Conservation (phyloP, 2,888 invertebrate species). For the Geophilus truncorum region DNA sequence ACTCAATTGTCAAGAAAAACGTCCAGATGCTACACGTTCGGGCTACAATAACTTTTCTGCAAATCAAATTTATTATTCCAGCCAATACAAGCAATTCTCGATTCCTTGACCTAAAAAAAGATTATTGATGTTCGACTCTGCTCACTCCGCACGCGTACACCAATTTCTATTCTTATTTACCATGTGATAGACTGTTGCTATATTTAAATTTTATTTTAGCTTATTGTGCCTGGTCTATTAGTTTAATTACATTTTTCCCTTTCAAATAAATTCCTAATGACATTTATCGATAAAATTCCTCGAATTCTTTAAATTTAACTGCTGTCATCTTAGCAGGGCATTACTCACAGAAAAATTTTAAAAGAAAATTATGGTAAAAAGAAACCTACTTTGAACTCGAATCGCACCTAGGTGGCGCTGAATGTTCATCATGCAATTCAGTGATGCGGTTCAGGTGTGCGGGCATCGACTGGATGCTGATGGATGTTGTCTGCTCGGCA, state of each 20-base stretch:
- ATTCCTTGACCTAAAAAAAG: background rate
- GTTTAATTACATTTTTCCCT: background rate
- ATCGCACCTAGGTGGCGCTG: background rate
- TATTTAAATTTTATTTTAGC: too few species aligned
- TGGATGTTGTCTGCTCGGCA: slow-evolving; percentile 18
- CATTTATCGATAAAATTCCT: too few species aligned
- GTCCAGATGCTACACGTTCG: too few species aligned
- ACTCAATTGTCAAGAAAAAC: too few species aligned
- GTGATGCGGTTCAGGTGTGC: slow-evolving; percentile 18
- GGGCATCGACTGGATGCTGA: slow-evolving; percentile 27
- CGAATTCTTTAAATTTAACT: too few species aligned
- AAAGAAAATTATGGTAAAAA: background rate
- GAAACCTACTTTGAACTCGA: background rate
- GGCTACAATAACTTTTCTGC: too few species aligned
- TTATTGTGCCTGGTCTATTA: background rate
- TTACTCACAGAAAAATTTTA: background rate
- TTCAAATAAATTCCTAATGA: background rate
- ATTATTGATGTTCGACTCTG: background rate
- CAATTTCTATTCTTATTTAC: background rate
- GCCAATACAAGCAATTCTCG: background rate
- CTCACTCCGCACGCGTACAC: background rate
- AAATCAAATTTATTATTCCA: too few species aligned
- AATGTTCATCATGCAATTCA: slow-evolving; percentile 21
- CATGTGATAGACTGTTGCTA: too few species aligned
- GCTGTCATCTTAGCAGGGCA: background rate